A percentile compares a stretch with the other conserved stretches of the same genome.
Conservation (phyloP, 2,888 invertebrate genomes). For the Cepaea hortensis region DNA sequence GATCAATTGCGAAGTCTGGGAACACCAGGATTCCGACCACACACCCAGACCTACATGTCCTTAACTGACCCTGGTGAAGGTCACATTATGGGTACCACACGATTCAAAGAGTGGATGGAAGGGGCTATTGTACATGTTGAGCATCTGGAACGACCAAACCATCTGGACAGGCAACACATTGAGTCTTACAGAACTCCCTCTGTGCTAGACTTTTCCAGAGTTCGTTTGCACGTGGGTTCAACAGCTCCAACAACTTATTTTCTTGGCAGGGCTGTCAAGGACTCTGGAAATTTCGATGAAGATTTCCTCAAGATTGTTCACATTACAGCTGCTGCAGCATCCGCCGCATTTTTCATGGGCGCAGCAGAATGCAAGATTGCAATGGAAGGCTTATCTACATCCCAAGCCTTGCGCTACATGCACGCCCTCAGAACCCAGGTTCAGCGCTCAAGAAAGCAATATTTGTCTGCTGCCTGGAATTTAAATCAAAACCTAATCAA, state of each 20-base stretch:
- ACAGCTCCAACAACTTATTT: conserved; percentile 62
- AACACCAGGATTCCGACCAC: conserved; percentile 60
- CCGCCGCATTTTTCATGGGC: conserved; percentile 60
- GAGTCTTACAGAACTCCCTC: conserved; percentile 64
- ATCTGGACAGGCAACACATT: conserved; percentile 57
- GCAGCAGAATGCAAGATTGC: conserved; percentile 61
- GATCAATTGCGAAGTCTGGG: conserved; percentile 53
- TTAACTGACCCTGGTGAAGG: conserved; percentile 63
- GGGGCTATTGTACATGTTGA: conserved; percentile 65
- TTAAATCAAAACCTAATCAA: conserved; percentile 58
- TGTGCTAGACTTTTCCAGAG: conserved; percentile 59
- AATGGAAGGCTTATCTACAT: conserved; percentile 61
- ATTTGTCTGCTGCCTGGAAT: conserved; percentile 63
- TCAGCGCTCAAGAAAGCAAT: conserved; percentile 55
- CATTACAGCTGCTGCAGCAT: conserved; percentile 59
- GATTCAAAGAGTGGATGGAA: conserved; percentile 61
- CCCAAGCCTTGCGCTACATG: conserved; percentile 61
- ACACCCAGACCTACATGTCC: conserved; percentile 64
- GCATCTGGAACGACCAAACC: conserved; percentile 60
- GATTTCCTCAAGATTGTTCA: conserved; percentile 61
- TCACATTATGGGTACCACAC: conserved; percentile 61
- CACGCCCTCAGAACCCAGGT: conserved; percentile 56
- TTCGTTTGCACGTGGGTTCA: conserved; percentile 60
- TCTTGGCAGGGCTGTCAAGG: conserved; percentile 58
- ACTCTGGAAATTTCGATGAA: conserved; percentile 60